These are phyloP conservation scores for Coptotermes formosanus DNA, from an alignment of 1,140 invertebrate species.

Conservation along the genomic window DNA sequence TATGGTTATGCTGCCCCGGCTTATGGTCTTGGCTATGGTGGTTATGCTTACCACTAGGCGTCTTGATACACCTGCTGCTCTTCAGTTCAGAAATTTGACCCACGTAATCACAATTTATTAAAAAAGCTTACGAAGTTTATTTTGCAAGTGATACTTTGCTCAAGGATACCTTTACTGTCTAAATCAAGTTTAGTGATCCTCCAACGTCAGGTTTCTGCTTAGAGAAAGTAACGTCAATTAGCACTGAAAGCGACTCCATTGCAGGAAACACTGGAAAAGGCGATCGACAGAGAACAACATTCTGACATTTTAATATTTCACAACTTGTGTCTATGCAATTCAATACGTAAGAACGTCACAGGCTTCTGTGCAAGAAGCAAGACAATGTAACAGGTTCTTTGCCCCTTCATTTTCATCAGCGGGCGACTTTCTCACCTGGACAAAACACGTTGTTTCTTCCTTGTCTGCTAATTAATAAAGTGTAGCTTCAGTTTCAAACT, in stretches of 20 bases:
- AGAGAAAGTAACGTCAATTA: not conserved
- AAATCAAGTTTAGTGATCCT: not conserved
- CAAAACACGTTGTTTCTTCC: not conserved
- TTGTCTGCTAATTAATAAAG: not conserved
- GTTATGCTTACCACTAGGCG: slow-evolving; percentile 1
- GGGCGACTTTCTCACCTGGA: not conserved
- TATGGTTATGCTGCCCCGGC: slow-evolving; percentile 19
- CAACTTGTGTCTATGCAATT: not conserved
- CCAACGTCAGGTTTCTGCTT: not conserved
- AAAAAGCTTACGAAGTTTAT: too few relatives aligned
- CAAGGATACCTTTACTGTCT: too few relatives aligned
- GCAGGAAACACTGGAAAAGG: not conserved
- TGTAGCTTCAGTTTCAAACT: too few relatives aligned
- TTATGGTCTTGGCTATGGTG: slow-evolving; percentile 32
- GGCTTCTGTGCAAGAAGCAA: not conserved
- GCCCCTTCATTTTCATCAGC: not conserved
- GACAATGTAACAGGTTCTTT: not conserved
- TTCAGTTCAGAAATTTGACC: not conserved
- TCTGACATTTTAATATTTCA: not conserved
- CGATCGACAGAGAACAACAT: too few relatives aligned
- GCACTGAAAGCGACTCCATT: not conserved
- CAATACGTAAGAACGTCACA: not conserved
- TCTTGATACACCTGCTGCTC: not conserved
- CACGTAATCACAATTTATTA: too few relatives aligned
- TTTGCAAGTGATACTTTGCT: too few relatives aligned